A percentile compares a stretch with the other conserved stretches of the same genome.
These are phyloP conservation scores for Nebria brevicollis DNA, from an alignment of 2,888 invertebrate genomes.

Conservation along the genomic window DNA sequence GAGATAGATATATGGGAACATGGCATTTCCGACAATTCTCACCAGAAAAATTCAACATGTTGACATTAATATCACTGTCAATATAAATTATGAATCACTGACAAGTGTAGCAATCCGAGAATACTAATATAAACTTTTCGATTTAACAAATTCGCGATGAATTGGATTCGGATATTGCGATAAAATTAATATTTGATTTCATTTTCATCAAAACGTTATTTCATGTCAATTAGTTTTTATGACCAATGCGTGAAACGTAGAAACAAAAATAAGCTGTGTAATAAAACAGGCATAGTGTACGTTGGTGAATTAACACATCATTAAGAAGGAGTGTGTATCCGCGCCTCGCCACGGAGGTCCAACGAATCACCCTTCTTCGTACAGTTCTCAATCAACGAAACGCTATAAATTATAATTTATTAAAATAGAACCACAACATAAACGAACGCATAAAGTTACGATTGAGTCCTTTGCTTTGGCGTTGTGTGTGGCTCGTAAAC, in stretches of 20 bases:
- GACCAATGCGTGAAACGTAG: neutral
- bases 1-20: conserved; percentile 11
- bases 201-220: neutral
- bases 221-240: neutral
- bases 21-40: conserved; percentile 4
- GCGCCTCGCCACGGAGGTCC: conserved; percentile 7
- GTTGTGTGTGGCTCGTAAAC: neutral
- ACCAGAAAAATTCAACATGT: neutral
- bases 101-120: neutral
- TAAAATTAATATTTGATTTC: too few species aligned
- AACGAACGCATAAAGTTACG: conserved; percentile 6
- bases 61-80: neutral
- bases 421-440: conserved; percentile 46
- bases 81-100: neutral
- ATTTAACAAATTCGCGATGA: too few species aligned
- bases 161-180: too few species aligned
- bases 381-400: conserved; percentile 26
- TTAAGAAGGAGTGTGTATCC: neutral
- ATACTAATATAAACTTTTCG: too few species aligned
- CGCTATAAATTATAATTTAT: conserved; percentile 52
- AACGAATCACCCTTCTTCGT: conserved; percentile 4
- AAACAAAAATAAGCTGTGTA: neutral
- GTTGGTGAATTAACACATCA: conserved; percentile 15
- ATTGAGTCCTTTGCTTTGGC: neutral
- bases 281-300: conserved; percentile 8